Conservation (phyloP, 2,113 vertebrate genomes). For the Chionodraco myersi region DNA sequence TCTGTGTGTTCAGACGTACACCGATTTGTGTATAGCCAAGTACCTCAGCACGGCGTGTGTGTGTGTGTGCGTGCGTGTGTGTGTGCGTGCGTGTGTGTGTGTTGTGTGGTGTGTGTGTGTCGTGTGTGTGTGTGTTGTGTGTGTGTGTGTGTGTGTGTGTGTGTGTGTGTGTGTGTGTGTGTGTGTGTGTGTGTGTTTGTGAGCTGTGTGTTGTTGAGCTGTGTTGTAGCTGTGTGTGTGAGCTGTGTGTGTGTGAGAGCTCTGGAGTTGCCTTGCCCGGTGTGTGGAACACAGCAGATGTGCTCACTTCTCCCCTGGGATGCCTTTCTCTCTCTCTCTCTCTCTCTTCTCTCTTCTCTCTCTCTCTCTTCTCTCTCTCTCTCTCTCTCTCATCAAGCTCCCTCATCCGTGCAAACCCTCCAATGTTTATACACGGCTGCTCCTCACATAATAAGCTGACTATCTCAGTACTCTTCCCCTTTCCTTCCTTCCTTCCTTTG, state of each 20-base stretch:
- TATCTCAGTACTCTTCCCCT: conserved; percentile 51
- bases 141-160: conserved; percentile 6
- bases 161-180: conserved; percentile 12
- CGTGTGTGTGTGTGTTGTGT: conserved; percentile 33
- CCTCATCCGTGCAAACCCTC: conserved; percentile 67
- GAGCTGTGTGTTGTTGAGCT: conserved; percentile 24
- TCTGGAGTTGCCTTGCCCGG: conserved; percentile 61
- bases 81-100: background rate
- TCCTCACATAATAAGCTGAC: conserved; percentile 76
- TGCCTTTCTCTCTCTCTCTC: conserved; percentile 38
- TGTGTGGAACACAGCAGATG: conserved; percentile 81
- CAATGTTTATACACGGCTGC: conserved; percentile 68
- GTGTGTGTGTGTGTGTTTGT: conserved; percentile 24
- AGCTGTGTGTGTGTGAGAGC: conserved; percentile 25
- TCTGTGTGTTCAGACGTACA: background rate
- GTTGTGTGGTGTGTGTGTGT: background rate
- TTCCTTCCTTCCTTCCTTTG: conserved; percentile 45
- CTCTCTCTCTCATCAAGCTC: conserved; percentile 59
- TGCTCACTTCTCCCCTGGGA: conserved; percentile 73
- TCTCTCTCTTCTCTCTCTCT: conserved; percentile 24
- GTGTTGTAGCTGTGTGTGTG: background rate
- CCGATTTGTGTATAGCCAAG: conserved; percentile 23
- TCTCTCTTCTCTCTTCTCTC: conserved; percentile 50
- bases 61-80: conserved; percentile 19
- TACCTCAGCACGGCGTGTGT: conserved; percentile 3